Evolutionary conservation across 2,888 invertebrate species (phyloP), one percentile per base, ranked within the genome.

Genomic region (Allacma fusca): DNA sequence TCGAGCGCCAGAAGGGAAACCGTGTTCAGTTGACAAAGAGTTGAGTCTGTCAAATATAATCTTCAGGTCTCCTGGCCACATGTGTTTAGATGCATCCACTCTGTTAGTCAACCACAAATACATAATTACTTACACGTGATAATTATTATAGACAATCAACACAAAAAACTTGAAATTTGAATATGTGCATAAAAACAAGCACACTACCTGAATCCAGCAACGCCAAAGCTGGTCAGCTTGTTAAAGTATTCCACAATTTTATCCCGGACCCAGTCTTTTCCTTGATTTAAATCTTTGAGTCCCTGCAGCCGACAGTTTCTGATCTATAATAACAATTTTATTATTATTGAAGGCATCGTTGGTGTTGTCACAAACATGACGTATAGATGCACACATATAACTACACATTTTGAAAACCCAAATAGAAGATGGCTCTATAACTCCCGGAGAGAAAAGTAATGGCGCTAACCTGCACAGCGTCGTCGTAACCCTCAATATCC

Each of bases 121-220:
- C n/a, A n/a, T n/a, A n/a, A n/a, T n/a, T n/a, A n/a, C n/a, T n/a
- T n/a, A n/a, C n/a, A n/a, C n/a, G n/a, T n/a, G n/a, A n/a, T n/a
- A n/a, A n/a, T n/a, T n/a, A n/a, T n/a, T n/a, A n/a, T n/a, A n/a
- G n/a, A n/a, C n/a, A n/a, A n/a, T n/a, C n/a, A n/a, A n/a, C n/a
- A n/a, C n/a, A n/a, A n/a, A n/a, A n/a, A n/a, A n/a, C n/a, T n/a
- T n/a, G n/a, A n/a, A n/a, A n/a, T n/a, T n/a, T n/a, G n/a, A n/a
- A n/a, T n/a, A n/a, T n/a, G n/a, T n/a, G n/a, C n/a, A n/a, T n/a
- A n/a, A n/a, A n/a, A n/a, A n/a, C n/a, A n/a, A n/a, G n/a, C n/a
- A n/a, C n/a, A n/a, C n/a, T n/a, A 75, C 91, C 91, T 89, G 87
- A 95, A 95, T 23, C 95, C 95, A 85, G 94, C 94, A 0, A 94